Conservation (phyloP, 2,888 invertebrate species). For the Athripsodes cinereus region DNA sequence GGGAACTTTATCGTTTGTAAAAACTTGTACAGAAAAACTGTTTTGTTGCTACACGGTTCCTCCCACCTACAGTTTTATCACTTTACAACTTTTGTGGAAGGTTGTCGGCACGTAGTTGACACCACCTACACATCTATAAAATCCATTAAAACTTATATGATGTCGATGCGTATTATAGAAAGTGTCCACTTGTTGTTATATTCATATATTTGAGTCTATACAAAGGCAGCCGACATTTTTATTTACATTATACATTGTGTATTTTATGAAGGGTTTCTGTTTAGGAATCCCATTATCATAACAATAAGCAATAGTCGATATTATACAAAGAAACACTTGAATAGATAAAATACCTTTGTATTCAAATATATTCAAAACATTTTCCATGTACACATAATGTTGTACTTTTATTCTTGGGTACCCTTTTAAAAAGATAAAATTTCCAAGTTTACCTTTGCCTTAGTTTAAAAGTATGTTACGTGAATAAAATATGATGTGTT, state of each 20-base stretch:
- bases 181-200: too few species aligned
- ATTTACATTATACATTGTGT: too few species aligned
- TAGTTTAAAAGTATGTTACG: too few species aligned
- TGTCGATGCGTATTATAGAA: too few species aligned
- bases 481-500: too few species aligned
- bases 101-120: neutral
- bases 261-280: neutral
- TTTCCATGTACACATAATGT: too few species aligned
- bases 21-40: neutral
- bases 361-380: constrained; percentile 17
- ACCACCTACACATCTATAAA: neutral
- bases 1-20: neutral
- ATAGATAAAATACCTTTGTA: constrained; percentile 8
- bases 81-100: neutral
- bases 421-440: too few species aligned
- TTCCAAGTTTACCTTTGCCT: too few species aligned
- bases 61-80: neutral
- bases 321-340: constrained; percentile 11
- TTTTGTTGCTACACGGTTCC: neutral
- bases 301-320: constrained; percentile 11
- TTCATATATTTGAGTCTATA: too few species aligned
- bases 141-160: neutral
- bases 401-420: too few species aligned
- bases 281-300: constrained; percentile 12
- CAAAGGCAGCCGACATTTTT: constrained; percentile 7